Evolutionary conservation across 2,797 vertebrate species (phyloP).

Genomic region (Jordanella pulchra): DNA sequence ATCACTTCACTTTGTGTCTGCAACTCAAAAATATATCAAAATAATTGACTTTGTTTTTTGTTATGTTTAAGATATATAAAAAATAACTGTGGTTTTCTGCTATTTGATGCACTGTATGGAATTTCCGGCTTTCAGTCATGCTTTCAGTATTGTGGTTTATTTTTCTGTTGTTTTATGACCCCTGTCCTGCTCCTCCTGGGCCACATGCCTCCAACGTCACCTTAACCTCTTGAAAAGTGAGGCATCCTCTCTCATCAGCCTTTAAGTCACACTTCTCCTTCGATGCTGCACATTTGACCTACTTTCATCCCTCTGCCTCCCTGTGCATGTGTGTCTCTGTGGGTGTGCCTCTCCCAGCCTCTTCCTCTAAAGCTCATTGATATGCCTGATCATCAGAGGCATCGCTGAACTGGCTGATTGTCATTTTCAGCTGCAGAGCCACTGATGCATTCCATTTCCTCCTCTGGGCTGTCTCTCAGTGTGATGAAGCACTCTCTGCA

Average conservation of each 20-base stretch:
- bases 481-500: constrained; percentile 73
- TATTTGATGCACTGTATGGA: background rate
- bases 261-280: constrained; percentile 27
- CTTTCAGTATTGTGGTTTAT: background rate
- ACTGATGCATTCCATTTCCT: constrained; percentile 69
- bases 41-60: background rate
- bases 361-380: constrained; percentile 69
- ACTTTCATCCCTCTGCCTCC: constrained; percentile 47
- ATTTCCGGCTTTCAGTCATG: background rate
- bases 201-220: background rate
- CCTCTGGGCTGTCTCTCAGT: constrained; percentile 47
- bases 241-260: constrained; percentile 44
- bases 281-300: constrained; percentile 60
- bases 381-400: constrained; percentile 73
- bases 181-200: background rate
- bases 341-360: constrained; percentile 30
- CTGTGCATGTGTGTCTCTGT: constrained; percentile 16
- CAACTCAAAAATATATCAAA: background rate
- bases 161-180: background rate
- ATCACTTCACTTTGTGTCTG: background rate
- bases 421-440: constrained; percentile 74
- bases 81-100: background rate
- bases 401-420: constrained; percentile 75
- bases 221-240: constrained; percentile 43
- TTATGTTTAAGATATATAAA: background rate